phyloP scores from a whole-genome alignment of 1,140 invertebrate genomes.

The Pantala flavescens region DNA sequence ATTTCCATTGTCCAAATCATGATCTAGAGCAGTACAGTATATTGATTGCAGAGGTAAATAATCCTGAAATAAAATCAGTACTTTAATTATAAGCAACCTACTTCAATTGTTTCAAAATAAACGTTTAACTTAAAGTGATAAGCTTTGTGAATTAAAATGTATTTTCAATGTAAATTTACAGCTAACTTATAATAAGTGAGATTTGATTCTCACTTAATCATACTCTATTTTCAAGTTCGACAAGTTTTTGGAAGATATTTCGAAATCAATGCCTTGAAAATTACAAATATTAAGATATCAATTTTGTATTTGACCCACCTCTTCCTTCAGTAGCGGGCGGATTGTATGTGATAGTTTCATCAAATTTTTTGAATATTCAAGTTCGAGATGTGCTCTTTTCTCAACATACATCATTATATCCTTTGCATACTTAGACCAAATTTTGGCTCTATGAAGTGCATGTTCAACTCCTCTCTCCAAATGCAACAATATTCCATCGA shows the following conservation, averaged over 20 bases:
- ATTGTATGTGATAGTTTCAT: constrained; percentile 39
- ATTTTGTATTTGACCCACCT: constrained; percentile 35
- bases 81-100: no score
- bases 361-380: constrained; percentile 41
- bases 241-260: no score
- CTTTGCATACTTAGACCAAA: constrained; percentile 46
- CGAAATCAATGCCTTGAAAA: no score
- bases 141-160: no score
- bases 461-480: constrained; percentile 26
- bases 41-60: constrained; percentile 46
- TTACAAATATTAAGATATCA: no score
- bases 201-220: no score
- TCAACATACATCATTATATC: constrained; percentile 45
- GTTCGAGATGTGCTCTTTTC: constrained; percentile 39
- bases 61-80: constrained; percentile 31
- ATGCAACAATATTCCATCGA: constrained; percentile 22
- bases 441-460: constrained; percentile 42
- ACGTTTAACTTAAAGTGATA: no score
- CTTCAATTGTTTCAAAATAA: no score
- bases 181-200: no score
- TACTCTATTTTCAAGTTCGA: no score
- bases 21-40: constrained; percentile 42
- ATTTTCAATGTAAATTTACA: no score
- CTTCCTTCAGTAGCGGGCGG: constrained; percentile 40
- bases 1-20: constrained; percentile 43